Percentiles rank a stretch among this genome's conserved stretches.
These are phyloP conservation scores for Diploscapter pachys DNA, from an alignment of 1,140 invertebrate species.

Conservation along the genomic window DNA sequence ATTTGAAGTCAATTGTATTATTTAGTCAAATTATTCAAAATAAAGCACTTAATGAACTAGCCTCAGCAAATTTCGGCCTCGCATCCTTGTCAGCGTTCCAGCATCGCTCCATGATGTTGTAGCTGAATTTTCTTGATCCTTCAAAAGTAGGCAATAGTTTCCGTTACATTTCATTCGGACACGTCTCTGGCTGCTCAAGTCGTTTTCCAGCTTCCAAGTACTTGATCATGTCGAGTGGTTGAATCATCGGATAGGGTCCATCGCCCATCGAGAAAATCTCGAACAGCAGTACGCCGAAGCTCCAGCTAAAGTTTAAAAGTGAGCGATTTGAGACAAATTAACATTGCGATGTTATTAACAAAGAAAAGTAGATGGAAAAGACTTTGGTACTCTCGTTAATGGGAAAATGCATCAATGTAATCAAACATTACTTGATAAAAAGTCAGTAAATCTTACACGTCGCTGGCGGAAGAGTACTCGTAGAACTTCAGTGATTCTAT, in stretches of 20 bases:
- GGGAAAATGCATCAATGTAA: no score
- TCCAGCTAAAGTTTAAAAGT: neutral
- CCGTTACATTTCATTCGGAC: conserved; percentile 32
- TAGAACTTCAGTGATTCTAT: conserved; percentile 30
- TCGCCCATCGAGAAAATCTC: conserved; percentile 39
- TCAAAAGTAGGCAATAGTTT: neutral
- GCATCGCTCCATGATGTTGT: conserved; percentile 4
- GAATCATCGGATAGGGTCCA: conserved; percentile 35
- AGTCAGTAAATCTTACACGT: neutral
- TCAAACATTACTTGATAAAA: no score
- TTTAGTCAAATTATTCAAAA: conserved; percentile 3
- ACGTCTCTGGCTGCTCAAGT: conserved; percentile 29
- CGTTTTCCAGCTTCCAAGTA: conserved; percentile 23
- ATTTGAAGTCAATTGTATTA: neutral
- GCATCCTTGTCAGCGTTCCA: neutral
- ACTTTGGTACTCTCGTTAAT: no score
- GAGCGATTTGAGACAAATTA: neutral
- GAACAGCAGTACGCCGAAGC: conserved; percentile 28
- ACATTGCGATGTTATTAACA: no score
- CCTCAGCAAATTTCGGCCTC: neutral
- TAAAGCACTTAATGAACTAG: neutral
- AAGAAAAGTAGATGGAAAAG: no score
- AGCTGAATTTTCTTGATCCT: neutral
- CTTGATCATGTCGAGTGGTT: conserved; percentile 32
- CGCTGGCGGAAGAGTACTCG: conserved; percentile 31